phyloP scores from a whole-genome alignment of 2,113 vertebrate genomes.

The Atractosteus spatula region DNA sequence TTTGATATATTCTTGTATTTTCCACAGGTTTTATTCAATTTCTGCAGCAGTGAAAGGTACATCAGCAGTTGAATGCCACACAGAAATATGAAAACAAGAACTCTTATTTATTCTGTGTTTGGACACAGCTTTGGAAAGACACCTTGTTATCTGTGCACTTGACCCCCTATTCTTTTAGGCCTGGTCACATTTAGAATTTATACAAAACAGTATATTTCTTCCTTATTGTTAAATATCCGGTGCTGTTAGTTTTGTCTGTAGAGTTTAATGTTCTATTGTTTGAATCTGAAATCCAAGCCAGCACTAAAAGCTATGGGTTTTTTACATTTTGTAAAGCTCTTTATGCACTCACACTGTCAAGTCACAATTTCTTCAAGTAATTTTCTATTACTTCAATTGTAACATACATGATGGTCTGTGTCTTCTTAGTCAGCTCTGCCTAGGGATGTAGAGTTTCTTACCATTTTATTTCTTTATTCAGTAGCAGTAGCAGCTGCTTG shows the following conservation, averaged over 20 bases:
- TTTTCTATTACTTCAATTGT: too few relatives aligned
- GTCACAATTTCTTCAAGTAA: too few relatives aligned
- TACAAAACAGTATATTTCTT: neutral
- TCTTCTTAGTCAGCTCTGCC: too few relatives aligned
- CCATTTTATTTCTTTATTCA: too few relatives aligned
- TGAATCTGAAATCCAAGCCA: too few relatives aligned
- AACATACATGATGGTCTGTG: too few relatives aligned
- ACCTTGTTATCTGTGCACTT: neutral
- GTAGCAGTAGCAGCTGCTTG: too few relatives aligned
- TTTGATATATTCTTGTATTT: conserved; percentile 2
- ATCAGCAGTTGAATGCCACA: conserved; percentile 42
- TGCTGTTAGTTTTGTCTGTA: neutral
- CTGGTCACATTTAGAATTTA: neutral
- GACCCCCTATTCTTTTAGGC: neutral
- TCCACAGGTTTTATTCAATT: conserved; percentile 55
- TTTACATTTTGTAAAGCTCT: too few relatives aligned
- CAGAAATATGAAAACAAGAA: conserved; percentile 48
- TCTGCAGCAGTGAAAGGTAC: conserved; percentile 45
- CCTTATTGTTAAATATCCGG: neutral
- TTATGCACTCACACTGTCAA: too few relatives aligned
- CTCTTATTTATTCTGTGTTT: neutral
- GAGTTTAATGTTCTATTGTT: too few relatives aligned
- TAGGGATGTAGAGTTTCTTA: too few relatives aligned
- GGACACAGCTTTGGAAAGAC: neutral
- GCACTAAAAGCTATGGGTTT: too few relatives aligned